Base-by-base conservation (phyloP, 2,797 vertebrate species). In the Choloepus didactylus region DNA sequence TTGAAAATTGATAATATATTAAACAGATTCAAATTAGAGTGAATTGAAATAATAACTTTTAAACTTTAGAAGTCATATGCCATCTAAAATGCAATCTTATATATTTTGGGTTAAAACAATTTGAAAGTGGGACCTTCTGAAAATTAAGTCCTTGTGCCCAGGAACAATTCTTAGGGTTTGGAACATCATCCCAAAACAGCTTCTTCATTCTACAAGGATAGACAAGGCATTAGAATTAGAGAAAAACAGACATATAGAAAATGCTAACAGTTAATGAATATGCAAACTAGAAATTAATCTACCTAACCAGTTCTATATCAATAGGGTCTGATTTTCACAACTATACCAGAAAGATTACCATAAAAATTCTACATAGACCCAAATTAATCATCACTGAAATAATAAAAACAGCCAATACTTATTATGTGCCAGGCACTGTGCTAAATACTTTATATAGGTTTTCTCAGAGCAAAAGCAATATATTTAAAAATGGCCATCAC, bases 121-220 rank as follows among this genome's bases (percentile, higher is more conserved):
- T 27, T 82, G 66, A 89, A 97, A 97, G 82, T 97, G 97, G 76
- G 91, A 99, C 99, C 99, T 99, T 99, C 97, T 99, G 98, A 82
- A 99, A 99, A 97, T 99, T 99, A 41, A 99, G 97, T 97, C 98
- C 99, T 98, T 99, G 99, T 7, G 99, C 99, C 99, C 99, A 99
- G 25, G 99, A 99, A 95, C 99, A 99, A 49, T 99, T 99, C 97
- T 99, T 99, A 35, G 99, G 99, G 95, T 99, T 99, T 79, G 99
- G 99, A 83, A 99, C 98, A 60, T 99, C 99, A 96, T 99, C 99
- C 99, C 99, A 99, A 95, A 99, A 98, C 70, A 99, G 96, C 70
- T 98, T 99, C 98, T 99, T 99, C 98, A 99, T 98, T 97, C 99
- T 99, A 97, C 51, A 98, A 87, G 27, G n/a, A 97, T 29, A 97